Conservation (phyloP, 1,140 invertebrate genomes). For the Myzus persicae region DNA sequence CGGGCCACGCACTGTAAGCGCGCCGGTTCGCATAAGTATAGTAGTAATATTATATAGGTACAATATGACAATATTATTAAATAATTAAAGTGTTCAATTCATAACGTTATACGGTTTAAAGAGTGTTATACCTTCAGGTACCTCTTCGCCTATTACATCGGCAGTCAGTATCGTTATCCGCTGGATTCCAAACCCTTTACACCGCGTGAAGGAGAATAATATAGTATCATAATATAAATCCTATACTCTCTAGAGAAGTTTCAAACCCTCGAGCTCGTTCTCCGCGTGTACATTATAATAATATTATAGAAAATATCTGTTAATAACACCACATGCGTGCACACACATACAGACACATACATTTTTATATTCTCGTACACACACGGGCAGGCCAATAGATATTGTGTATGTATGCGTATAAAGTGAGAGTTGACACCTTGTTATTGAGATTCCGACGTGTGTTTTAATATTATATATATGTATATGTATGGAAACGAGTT, state of each 20-base stretch:
- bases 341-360: background rate
- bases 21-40: background rate
- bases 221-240: background rate
- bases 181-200: background rate
- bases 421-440: constrained; percentile 57
- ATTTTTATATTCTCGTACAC: background rate
- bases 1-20: background rate
- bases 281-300: background rate
- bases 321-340: background rate
- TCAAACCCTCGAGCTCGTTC: background rate
- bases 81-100: background rate
- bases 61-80: background rate
- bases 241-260: background rate
- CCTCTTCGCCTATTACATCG: background rate
- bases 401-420: constrained; percentile 1
- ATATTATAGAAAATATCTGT: constrained; percentile 18
- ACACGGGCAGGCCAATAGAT: background rate
- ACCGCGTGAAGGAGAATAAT: background rate
- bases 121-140: background rate
- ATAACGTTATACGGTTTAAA: background rate
- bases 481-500: constrained; percentile 45
- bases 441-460: constrained; percentile 44
- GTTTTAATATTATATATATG: background rate
- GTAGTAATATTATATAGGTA: background rate
- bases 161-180: background rate